phyloP scores from a whole-genome alignment of 2,113 vertebrate genomes.

The Pelodiscus sinensis region DNA sequence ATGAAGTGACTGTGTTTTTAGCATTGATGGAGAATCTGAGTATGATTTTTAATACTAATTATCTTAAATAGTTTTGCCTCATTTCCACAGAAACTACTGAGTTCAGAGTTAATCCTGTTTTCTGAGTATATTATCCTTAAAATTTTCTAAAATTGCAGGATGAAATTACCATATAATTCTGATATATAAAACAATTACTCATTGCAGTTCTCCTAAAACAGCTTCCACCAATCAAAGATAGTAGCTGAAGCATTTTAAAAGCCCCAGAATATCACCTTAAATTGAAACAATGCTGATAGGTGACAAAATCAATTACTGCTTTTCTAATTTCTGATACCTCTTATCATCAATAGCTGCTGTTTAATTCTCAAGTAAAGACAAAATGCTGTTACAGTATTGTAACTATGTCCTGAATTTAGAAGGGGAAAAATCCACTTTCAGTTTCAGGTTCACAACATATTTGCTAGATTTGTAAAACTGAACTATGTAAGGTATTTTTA shows the following conservation, averaged over 20 bases:
- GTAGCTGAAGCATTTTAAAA: constrained; percentile 10
- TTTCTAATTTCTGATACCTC: constrained; percentile 26
- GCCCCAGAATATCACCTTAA: constrained; percentile 27
- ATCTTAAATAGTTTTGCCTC: constrained; percentile 37
- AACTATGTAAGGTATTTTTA: not conserved
- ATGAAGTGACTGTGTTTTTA: constrained; percentile 49
- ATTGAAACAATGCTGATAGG: constrained; percentile 28
- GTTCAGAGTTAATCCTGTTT: constrained; percentile 19
- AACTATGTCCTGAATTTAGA: constrained; percentile 15
- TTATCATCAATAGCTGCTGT: constrained; percentile 31
- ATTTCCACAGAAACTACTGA: constrained; percentile 50
- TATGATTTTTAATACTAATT: constrained; percentile 42
- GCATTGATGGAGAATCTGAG: constrained; percentile 5
- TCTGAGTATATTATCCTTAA: constrained; percentile 44
- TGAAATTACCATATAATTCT: constrained; percentile 42
- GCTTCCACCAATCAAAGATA: constrained; percentile 5
- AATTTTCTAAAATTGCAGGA: not conserved
- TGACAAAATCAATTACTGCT: constrained; percentile 28
- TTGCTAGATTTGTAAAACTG: not conserved
- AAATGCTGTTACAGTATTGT: not conserved
- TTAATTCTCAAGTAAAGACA: constrained; percentile 30
- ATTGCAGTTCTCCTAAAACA: constrained; percentile 44
- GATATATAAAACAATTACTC: constrained; percentile 53
- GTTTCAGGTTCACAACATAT: not conserved
- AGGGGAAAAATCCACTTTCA: not conserved